Evolutionary conservation across 1,140 invertebrate genomes (phyloP), one percentile per base, ranked within the genome.

Genomic region (Cydia splendana): DNA sequence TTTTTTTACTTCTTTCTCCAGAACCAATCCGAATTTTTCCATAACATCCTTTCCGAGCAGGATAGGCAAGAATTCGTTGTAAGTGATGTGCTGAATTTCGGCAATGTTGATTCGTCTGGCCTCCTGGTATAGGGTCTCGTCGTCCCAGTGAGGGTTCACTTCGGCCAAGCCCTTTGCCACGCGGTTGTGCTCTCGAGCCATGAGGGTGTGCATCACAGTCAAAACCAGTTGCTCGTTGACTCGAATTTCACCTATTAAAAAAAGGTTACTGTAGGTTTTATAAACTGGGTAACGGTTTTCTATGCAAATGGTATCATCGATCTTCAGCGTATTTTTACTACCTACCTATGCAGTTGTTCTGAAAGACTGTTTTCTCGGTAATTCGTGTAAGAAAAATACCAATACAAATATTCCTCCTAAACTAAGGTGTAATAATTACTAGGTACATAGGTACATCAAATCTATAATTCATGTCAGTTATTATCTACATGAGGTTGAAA

Each of bases 61-160:
- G 85, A 99, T 97, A 20, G 98, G 98, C 74, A 99, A 91, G 91
- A 98, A 99, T 93, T 99, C 98, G 86, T 98, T 98, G 91, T 96
- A 99, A 0, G 98, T 98, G 62, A 99, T 97, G 84, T 99, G 98
- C 89, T 99, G 98, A 73, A 98, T 96, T 88, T 97, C 95, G 3
- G 98, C 98, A 71, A 98, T 97, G 71, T 97, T 95, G 82, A 99
- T 98, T 65, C 97, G 95, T 79, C 98, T 94, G 0, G 98, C 93
- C 94, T 99, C 98, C 94, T 99, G 98, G 94, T 97, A 99, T 0
- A 99, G 87, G 0, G 96, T 98, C 93, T 99, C 98, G 86, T 99
- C 98, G 85, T 98, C 97, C 98, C 98, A 99, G 85, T 98, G 98
- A 2, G 97, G 97, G 93, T 99, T 99, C 10, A 98, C 95, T 73